These are phyloP conservation scores for Drosophila lacertosa DNA, from an alignment of 1,140 invertebrate species.

Conservation along the genomic window DNA sequence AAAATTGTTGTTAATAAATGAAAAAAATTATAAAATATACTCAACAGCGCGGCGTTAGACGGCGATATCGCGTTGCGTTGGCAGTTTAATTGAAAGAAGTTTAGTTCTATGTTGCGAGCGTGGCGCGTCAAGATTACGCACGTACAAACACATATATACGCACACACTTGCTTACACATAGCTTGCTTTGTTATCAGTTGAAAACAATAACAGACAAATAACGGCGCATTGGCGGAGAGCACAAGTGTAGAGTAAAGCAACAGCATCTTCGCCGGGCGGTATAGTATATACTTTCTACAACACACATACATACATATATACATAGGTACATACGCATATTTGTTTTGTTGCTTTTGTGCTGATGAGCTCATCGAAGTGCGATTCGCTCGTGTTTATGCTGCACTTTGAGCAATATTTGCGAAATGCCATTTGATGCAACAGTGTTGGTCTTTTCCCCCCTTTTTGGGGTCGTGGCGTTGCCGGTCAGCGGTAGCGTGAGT, in stretches of 20 bases:
- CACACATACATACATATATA: neutral
- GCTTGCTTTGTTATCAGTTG: slow-evolving; percentile 32
- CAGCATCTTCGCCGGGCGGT: slow-evolving; percentile 5
- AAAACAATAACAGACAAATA: slow-evolving; percentile 15
- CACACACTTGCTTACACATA: slow-evolving; percentile 1
- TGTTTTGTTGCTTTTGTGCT: slow-evolving; percentile 12
- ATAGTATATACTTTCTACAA: slow-evolving; percentile 10
- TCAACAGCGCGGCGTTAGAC: slow-evolving; percentile 14
- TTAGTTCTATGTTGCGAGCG: slow-evolving; percentile 24
- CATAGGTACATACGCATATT: neutral
- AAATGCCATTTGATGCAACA: slow-evolving; percentile 48
- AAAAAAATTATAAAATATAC: neutral
- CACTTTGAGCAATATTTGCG: slow-evolving; percentile 34
- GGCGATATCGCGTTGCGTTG: slow-evolving; percentile 38
- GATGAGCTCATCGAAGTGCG: slow-evolving; percentile 51
- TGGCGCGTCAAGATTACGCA: slow-evolving; percentile 56
- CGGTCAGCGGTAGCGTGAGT: slow-evolving; percentile 10
- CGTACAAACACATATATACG: neutral
- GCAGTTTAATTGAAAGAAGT: slow-evolving; percentile 53
- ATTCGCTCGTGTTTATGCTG: slow-evolving; percentile 45
- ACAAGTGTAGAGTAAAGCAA: slow-evolving; percentile 1
- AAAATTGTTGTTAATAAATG: neutral
- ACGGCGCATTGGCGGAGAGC: slow-evolving; percentile 2
- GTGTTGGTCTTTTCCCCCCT: slow-evolving; percentile 19
- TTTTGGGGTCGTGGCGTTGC: slow-evolving; percentile 6